Base-by-base conservation (phyloP, 2,113 vertebrate genomes). In the Monopterus albus region DNA sequence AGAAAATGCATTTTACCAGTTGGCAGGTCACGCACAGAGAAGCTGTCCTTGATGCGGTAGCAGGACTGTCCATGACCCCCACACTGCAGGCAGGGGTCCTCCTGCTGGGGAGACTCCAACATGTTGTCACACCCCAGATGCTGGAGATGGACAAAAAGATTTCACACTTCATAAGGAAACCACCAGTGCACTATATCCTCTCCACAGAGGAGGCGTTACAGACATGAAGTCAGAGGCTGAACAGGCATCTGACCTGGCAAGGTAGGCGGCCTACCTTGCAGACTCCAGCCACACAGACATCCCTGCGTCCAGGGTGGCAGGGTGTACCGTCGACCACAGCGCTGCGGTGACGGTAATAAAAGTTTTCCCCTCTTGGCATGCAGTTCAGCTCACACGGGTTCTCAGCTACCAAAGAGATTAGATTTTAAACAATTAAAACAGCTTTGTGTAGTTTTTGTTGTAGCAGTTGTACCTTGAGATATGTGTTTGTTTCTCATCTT, bases 301-400 rank as follows among this genome's bases (percentile, higher is more conserved):
- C 94, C 21, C 31, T 83, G 13, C 87, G 93, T 26, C 96, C 96
- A 0, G 96, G 96, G 81, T 97, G 95, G 59, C 98, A 99, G 5
- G 94, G 92, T 0, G 98, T 99, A 1, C 97, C 98, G 1, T 99
- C 97, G 0, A 91, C 83, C 72, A 98, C 98, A 0, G 94, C 63
- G 52, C 91, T 93, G 74, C 88, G 93, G 69, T 99, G 97, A 17
- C 92, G 95, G 46, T 95, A 98, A 91, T 93, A 99, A 78, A 98
- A 98, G 88, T 94, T 98, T 79, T 98, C 96, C 79, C 96, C 97
- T 75, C 94, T 95, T 25, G 98, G 97, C 69, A 98, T 97, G 87
- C 98, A 99, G 93, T 97, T 98, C 83, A 99, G 91, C 81, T 98
- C 96, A 76, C 98, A 99, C 40, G 95, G 96, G 85, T 96, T 97